These are phyloP conservation scores for Sarcophaga rosellei DNA, from an alignment of 2,888 invertebrate genomes.

Conservation along the genomic window DNA sequence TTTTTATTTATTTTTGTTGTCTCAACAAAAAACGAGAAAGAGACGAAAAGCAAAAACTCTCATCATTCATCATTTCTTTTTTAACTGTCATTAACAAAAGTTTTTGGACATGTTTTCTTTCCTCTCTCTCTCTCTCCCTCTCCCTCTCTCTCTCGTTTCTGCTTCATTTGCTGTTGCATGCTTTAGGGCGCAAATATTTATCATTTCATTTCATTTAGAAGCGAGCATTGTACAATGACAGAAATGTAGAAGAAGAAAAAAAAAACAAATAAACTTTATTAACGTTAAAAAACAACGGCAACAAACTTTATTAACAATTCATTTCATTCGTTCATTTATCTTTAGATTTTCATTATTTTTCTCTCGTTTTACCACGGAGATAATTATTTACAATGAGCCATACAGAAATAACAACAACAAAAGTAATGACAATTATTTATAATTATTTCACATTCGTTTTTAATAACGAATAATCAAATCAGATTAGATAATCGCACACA, in stretches of 20 bases:
- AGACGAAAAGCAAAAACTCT: neutral
- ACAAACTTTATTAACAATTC: neutral
- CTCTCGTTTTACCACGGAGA: neutral
- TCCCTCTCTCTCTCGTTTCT: too few species aligned
- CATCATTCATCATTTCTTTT: neutral
- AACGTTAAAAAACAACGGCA: neutral
- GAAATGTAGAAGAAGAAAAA: too few species aligned
- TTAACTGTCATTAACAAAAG: conserved; percentile 16
- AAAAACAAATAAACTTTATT: neutral
- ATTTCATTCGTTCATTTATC: neutral
- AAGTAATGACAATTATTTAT: neutral
- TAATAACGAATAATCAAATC: neutral
- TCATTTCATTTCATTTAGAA: too few species aligned
- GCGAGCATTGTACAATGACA: too few species aligned
- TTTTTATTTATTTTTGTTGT: too few species aligned
- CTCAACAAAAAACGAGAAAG: neutral
- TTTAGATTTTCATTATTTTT: neutral
- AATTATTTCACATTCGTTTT: neutral
- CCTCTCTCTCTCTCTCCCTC: too few species aligned
- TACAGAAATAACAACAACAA: too few species aligned
- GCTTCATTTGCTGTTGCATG: neutral
- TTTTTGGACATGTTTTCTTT: neutral
- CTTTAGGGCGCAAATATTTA: neutral
- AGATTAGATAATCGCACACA: neutral
- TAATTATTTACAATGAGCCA: neutral